Evolutionary conservation across 2,113 vertebrate species (phyloP).

Genomic region (Taxidea taxus): DNA sequence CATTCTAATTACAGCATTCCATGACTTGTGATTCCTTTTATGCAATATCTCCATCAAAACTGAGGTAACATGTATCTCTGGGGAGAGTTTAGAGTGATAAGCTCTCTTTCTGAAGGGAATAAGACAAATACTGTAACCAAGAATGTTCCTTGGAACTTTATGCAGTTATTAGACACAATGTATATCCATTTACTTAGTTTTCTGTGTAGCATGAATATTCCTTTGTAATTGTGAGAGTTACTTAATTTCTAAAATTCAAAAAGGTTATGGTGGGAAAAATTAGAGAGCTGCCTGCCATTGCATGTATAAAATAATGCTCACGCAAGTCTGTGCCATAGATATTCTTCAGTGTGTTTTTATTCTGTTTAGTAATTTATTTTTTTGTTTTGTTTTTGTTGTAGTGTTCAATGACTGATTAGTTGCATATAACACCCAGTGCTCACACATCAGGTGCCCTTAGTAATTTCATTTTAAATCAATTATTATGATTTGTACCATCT

Average conservation of each 20-base stretch:
- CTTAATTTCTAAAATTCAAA: conserved; percentile 36
- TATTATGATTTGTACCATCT: not conserved
- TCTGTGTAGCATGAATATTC: not conserved
- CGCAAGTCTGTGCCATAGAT: not conserved
- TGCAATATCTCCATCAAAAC: not conserved
- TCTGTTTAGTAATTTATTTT: not conserved
- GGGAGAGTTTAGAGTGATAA: not conserved
- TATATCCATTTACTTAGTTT: not conserved
- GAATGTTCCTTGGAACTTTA: not conserved
- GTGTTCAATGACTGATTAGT: no score
- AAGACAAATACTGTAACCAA: not conserved
- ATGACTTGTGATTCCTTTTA: not conserved
- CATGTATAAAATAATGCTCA: not conserved
- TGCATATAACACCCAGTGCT: no score
- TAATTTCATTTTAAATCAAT: conserved; percentile 12
- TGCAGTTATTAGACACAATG: not conserved
- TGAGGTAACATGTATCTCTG: not conserved
- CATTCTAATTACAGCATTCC: not conserved
- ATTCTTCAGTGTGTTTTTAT: not conserved
- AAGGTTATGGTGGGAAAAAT: not conserved
- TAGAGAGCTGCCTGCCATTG: not conserved
- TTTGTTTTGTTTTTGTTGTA: no score
- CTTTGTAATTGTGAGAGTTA: conserved; percentile 27
- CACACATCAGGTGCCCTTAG: not conserved
- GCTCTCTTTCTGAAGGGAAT: not conserved